Conservation (phyloP, 2,113 vertebrate genomes). For the Carettochelys insculpta region DNA sequence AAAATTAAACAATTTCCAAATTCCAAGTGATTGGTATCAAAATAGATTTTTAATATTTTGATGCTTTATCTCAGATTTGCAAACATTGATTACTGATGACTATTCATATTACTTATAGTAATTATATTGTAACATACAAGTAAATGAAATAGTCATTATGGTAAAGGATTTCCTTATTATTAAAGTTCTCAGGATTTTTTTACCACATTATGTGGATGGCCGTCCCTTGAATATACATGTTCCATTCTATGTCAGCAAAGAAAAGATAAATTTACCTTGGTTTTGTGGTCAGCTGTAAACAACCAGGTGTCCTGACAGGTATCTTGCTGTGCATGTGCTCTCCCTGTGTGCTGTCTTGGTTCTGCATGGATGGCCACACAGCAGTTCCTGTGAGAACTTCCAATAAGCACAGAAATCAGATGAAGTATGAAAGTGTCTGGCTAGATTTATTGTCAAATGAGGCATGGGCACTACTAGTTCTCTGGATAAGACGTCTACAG, state of each 20-base stretch:
- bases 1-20: not conserved
- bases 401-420: no score
- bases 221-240: rapidly evolving
- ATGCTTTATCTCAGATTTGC: not conserved
- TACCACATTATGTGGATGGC: not conserved
- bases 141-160: rapidly evolving
- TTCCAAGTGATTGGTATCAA: not conserved
- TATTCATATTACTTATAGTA: not conserved
- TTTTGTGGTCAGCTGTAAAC: no score
- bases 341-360: no score
- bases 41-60: not conserved
- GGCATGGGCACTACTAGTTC: no score
- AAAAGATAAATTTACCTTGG: not conserved
- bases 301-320: no score
- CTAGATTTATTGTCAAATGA: no score
- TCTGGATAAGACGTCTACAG: no score
- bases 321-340: no score
- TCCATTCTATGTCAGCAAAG: not conserved
- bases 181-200: not conserved
- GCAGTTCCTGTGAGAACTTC: no score
- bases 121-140: not conserved
- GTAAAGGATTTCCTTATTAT: not conserved
- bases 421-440: no score
- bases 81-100: not conserved
- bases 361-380: no score